These are phyloP conservation scores for Lacanobia oleracea DNA, from an alignment of 2,888 invertebrate genomes.

Conservation along the genomic window DNA sequence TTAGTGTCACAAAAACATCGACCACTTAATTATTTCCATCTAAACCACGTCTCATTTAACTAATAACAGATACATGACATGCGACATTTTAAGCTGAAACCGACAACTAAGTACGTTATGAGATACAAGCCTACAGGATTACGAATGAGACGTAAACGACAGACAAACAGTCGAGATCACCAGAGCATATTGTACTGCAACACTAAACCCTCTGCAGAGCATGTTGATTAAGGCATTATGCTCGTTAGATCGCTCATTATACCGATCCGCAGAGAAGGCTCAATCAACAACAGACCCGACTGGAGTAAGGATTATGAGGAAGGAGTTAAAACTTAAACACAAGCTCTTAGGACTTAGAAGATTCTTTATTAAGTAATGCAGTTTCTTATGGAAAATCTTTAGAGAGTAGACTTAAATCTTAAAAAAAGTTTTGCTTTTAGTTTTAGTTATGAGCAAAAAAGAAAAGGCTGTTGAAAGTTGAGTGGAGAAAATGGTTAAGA, in stretches of 20 bases:
- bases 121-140: slow-evolving; percentile 17
- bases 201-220: slow-evolving; percentile 30
- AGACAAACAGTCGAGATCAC: slow-evolving; percentile 6
- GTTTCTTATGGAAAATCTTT: slow-evolving; percentile 33
- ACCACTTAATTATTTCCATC: not conserved
- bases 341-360: slow-evolving; percentile 40
- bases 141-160: slow-evolving; percentile 5
- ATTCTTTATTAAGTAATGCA: slow-evolving; percentile 39
- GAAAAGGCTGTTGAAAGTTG: not conserved
- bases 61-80: not conserved
- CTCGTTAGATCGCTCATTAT: slow-evolving; percentile 15
- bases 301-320: slow-evolving; percentile 30
- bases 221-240: slow-evolving; percentile 31
- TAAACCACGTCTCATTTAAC: not conserved
- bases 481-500: not conserved
- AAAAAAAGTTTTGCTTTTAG: slow-evolving; percentile 11
- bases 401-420: slow-evolving; percentile 22
- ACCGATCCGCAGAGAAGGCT: slow-evolving; percentile 7
- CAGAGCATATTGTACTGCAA: slow-evolving; percentile 13
- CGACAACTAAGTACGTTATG: not conserved
- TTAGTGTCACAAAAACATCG: not conserved
- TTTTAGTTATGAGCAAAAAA: not conserved
- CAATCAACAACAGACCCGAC: slow-evolving; percentile 28
- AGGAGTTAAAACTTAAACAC: slow-evolving; percentile 30
- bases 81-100: not conserved